A percentile compares a stretch with the other conserved stretches of the same genome.
phyloP scores from a whole-genome alignment of 2,888 invertebrate genomes.

The Dryobotodes eremita region DNA sequence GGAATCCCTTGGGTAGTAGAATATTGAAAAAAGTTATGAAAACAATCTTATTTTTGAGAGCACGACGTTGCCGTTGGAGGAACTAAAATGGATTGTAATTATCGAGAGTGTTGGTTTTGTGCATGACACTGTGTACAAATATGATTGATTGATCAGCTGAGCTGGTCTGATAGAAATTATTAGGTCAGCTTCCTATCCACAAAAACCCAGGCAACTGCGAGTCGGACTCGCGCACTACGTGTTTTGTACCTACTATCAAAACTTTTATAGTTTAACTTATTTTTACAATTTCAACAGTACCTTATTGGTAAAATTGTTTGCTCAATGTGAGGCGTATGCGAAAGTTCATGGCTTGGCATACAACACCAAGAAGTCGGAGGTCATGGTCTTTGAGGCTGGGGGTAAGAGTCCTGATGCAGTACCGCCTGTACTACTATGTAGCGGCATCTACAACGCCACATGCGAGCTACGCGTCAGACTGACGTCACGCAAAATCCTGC shows the following conservation, averaged over 20 bases:
- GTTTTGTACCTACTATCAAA: background rate
- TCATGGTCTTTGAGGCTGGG: too few species aligned
- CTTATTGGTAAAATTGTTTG: too few species aligned
- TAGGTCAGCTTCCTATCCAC: too few species aligned
- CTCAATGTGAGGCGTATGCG: too few species aligned
- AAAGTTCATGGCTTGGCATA: too few species aligned
- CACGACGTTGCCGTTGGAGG: background rate
- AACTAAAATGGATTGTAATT: background rate
- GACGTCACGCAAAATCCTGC: too few species aligned
- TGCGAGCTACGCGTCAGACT: too few species aligned
- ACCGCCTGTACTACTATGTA: too few species aligned
- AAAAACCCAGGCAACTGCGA: background rate
- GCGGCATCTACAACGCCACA: too few species aligned
- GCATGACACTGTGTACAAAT: background rate
- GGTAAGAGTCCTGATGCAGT: too few species aligned
- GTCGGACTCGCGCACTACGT: too few species aligned
- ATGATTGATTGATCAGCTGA: conserved; percentile 32
- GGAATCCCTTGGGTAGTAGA: background rate
- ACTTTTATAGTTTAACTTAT: background rate
- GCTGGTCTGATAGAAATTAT: conserved; percentile 17
- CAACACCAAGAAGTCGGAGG: too few species aligned
- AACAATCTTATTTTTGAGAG: conserved; percentile 4
- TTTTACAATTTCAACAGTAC: background rate
- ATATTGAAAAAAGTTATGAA: conserved; percentile 13
- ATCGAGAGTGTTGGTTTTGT: background rate